Conservation (phyloP, 2,797 vertebrate genomes). For the Amniataba percoides region DNA sequence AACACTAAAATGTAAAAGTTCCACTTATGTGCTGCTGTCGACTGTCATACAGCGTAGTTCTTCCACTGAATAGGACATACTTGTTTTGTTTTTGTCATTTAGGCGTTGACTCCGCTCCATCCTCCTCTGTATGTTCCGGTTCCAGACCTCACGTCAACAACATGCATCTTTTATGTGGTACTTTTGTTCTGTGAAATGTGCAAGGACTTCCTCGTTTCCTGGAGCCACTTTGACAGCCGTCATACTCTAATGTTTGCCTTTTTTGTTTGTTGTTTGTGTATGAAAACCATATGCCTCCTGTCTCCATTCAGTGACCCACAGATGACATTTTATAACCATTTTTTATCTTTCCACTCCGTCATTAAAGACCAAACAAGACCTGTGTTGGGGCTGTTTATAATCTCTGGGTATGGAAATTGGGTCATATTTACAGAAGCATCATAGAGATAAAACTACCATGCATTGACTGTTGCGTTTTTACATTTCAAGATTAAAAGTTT, state of each 20-base stretch:
- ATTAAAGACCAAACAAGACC: conserved; percentile 38
- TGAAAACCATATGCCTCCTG: conserved; percentile 40
- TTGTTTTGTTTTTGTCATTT: background rate
- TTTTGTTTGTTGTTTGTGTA: conserved; percentile 6
- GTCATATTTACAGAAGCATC: background rate
- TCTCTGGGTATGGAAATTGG: background rate
- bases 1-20: conserved; percentile 23
- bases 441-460: background rate
- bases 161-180: background rate
- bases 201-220: conserved; percentile 25
- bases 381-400: background rate
- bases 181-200: conserved; percentile 21
- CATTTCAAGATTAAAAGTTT: background rate
- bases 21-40: background rate
- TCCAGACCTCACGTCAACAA: conserved; percentile 13
- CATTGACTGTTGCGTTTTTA: background rate
- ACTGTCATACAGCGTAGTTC: background rate
- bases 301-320: conserved; percentile 16
- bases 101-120: background rate
- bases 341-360: background rate
- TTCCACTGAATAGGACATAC: conserved; percentile 7
- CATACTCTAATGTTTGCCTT: conserved; percentile 7
- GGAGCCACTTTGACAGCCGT: conserved; percentile 28
- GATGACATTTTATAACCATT: conserved; percentile 20
- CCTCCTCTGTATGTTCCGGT: background rate